Evolutionary conservation across 2,888 invertebrate genomes (phyloP), one percentile per base, ranked within the genome.

Genomic region (Incurvaria masculella): DNA sequence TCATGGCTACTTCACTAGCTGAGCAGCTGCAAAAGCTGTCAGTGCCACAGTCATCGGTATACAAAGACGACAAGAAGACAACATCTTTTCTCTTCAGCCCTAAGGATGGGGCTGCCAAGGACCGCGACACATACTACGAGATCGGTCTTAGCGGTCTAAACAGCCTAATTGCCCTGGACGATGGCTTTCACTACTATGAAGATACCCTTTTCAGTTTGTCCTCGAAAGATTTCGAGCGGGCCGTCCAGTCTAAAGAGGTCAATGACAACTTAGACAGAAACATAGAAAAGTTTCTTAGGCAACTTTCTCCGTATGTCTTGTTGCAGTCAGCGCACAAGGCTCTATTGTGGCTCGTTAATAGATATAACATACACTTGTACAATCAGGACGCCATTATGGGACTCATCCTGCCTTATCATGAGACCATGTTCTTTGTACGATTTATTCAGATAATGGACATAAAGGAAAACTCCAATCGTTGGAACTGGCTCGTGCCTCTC

Each of bases 291-390:
- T 97, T 97, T 68, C 71, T 98, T 1, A 68, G 88, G 2, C 79
- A 87, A 33, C 57, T 97, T 4, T 91, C 95, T 1, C 98, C 98
- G 0, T 97, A 95, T 65, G 87, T 98, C 56, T 79, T 94, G 45
- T 72, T 95, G 1, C 89, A 89, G 57, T 84, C 94, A 0, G 66
- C 83, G 0, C 94, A 96, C 55, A 93, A 96, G 75, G 89, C 94
- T 2, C 67, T 99, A 43, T 99, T 99, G 78, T 99, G 97, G 97
- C 80, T 99, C 2, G 85, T 98, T 42, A 85, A 92, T 60, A 84
- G 96, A 56, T 97, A 89, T 64, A 86, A 88, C 55, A 88, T 98
- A 51, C 91, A 98, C 59, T 82, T 89, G 47, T 97, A 89, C 68
- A 97, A 97, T 63, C 84, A 85, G 48, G 87, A 92, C 61, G 86